Evolutionary conservation across 2,797 vertebrate species (phyloP), one percentile per base, ranked within the genome.

Genomic region (Hirundo rustica): DNA sequence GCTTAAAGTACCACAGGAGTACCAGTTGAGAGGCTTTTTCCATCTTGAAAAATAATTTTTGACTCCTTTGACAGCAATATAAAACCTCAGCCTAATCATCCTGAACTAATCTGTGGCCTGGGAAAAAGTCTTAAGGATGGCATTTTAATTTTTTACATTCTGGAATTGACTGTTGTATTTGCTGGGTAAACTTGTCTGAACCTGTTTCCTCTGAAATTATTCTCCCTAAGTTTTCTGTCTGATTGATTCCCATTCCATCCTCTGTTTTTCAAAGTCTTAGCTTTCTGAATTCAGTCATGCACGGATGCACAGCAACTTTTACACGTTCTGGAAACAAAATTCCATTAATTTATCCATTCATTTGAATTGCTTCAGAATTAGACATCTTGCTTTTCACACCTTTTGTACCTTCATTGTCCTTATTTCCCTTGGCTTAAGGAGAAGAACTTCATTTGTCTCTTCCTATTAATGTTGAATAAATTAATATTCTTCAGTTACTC

Each of bases 41-140:
- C 8, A 30, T 73, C n/a, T 88, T 78, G 55, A 81, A 1, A 92
- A 92, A 50, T 42, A 72, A 20, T 68, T 93, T 84, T 79, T 93
- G 2, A 76, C 62, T 95, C 30, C 25, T 84, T 88, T 86, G 66
- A 90, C 61, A 86, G 70, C 38, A 81, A 6, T 55, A 44, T 84
- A 48, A 79, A 88, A 77, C 65, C 32, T 87, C 50, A 71, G n/a
- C 54, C 47, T 94, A 91, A 91, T 89, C 23, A 3, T 85, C 70
- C 85, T 65, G 81, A 94, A 80, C 81, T 91, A 85, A 94, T 70
- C 75, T 71, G 44, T 85, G 93, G 47, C n/a, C 85, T 88, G 82
- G 87, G 68, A 81, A 92, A 91, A 92, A 85, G 47, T 78, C 38
- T 78, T 74, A 68, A 70, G 61, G 66, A 66, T 78, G 42, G 76